Conservation (phyloP, 2,888 invertebrate species). For the Hermodice carunculata region DNA sequence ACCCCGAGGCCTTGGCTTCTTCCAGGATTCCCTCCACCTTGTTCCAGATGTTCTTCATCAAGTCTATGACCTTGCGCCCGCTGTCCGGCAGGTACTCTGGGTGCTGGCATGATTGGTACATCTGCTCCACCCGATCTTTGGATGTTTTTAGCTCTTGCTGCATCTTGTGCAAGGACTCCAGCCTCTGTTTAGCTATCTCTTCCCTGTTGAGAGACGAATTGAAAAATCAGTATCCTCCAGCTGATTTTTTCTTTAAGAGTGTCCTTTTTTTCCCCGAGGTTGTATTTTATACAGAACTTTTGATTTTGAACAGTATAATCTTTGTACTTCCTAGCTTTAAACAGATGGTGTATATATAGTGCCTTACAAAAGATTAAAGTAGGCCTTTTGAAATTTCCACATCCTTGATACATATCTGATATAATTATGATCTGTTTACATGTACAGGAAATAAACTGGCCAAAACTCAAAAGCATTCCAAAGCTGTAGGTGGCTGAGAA, state of each 20-base stretch:
- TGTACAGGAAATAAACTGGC: no score
- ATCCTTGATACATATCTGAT: no score
- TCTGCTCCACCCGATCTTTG: background rate
- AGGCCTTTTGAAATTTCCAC: no score
- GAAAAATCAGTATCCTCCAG: background rate
- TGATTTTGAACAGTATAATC: no score
- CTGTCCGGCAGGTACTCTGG: constrained; percentile 15
- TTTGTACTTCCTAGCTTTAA: no score
- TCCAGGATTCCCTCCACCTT: background rate
- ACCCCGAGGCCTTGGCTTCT: background rate
- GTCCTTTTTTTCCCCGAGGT: background rate
- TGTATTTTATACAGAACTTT: background rate
- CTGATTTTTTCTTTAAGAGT: background rate
- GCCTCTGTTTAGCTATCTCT: constrained; percentile 6
- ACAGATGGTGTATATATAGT: no score
- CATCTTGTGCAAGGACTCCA: constrained; percentile 2
- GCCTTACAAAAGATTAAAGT: no score
- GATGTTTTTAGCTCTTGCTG: constrained; percentile 7
- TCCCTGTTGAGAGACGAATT: background rate
- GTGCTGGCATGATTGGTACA: constrained; percentile 3
- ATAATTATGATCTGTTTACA: no score
- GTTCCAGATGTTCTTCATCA: background rate
- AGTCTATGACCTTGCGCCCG: background rate
- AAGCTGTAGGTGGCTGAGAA: no score
- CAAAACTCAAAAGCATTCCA: no score